These are phyloP conservation scores for Labroides dimidiatus DNA, from an alignment of 2,797 vertebrate species.

Conservation along the genomic window DNA sequence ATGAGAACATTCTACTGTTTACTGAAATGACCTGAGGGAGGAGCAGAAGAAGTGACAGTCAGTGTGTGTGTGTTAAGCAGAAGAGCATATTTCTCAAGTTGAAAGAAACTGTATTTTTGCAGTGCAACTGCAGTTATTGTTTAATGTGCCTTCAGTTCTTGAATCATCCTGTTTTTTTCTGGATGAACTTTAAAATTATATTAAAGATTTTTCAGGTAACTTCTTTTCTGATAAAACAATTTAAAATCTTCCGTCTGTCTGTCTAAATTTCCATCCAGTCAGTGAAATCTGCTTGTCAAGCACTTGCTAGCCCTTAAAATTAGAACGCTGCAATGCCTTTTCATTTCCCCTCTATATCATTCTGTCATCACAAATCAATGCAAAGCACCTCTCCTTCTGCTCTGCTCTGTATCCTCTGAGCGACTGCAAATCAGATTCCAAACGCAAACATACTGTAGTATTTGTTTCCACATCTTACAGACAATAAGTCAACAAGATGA, in stretches of 20 bases:
- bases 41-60: constrained; percentile 26
- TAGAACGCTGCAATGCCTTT: constrained; percentile 1
- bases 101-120: constrained; percentile 20
- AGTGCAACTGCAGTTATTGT: neutral
- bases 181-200: neutral
- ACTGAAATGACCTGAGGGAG: constrained; percentile 51
- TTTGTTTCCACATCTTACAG: constrained; percentile 44
- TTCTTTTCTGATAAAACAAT: neutral
- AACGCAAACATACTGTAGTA: constrained; percentile 40
- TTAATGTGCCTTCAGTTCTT: neutral
- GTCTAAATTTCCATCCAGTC: neutral
- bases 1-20: constrained; percentile 47
- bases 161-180: neutral
- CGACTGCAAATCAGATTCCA: constrained; percentile 26
- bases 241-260: neutral
- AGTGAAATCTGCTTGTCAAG: constrained; percentile 11
- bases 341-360: constrained; percentile 15
- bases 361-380: constrained; percentile 36
- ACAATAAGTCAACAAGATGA: constrained; percentile 46
- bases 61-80: constrained; percentile 28
- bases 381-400: constrained; percentile 29
- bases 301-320: neutral
- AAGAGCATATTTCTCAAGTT: constrained; percentile 45
- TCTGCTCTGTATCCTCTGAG: constrained; percentile 15
- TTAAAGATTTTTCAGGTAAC: neutral